Base-by-base conservation (phyloP, 2,113 vertebrate species). In the Oreochromis niloticus region DNA sequence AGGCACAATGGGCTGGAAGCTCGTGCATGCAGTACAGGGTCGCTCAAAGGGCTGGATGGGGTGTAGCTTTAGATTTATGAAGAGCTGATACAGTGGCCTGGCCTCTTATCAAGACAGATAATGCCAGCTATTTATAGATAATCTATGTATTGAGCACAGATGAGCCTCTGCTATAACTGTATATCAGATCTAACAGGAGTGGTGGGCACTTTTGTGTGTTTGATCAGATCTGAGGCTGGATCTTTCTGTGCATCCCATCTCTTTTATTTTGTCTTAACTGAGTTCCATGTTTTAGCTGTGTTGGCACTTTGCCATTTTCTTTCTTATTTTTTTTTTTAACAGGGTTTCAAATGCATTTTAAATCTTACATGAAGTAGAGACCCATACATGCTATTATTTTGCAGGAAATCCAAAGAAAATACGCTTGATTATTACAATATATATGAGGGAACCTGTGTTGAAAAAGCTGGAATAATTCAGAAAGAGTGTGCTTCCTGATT, bases 51-150 rank as follows among this genome's bases (percentile, higher is more conserved):
- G 48, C 55, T 50, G 82, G 71, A 63, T 46, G 73, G 79, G 59
- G 82, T 17, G 19, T 17, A 55, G 90, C 81, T 86, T 93, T 86
- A 93, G 87, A 94, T 91, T 68, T 85, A 91, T 95, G 93, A 91
- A 89, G 86, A 94, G 94, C 95, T 96, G 85, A 92, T 96, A 94
- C 56, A 83, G 81, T 80, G 83, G 85, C 80, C 83, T 89, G 86
- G 55, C 89, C 89, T 92, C 85, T 92, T 93, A 94, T 94, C 92
- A 94, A 93, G 82, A 84, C 91, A 91, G 93, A 91, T 96, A 95
- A 95, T 90, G 82, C 93, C 91, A 79, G 85, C 94, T 97, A 96
- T 96, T 95, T 95, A 96, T 96, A 97, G 95, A 93, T 96, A 95
- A 96, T 95, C 95, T 94, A 90, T 91, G 91, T 91, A 94, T 90